These are phyloP conservation scores for Suncus etruscus DNA, from an alignment of 2,113 vertebrate species.

Conservation along the genomic window DNA sequence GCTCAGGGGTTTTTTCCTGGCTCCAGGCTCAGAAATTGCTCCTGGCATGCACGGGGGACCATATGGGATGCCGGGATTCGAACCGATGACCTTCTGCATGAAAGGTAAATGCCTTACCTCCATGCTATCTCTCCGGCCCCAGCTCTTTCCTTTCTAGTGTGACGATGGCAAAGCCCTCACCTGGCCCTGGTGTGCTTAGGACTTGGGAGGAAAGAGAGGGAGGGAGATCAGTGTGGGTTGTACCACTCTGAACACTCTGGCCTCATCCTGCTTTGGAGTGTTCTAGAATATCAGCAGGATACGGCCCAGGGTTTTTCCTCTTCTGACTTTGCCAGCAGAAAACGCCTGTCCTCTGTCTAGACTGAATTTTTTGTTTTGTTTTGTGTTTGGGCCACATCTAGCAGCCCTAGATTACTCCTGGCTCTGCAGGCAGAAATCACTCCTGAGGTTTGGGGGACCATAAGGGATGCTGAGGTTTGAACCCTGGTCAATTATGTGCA, in stretches of 20 bases:
- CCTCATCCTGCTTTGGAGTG: conserved; percentile 78
- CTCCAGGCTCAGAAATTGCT: too few relatives aligned
- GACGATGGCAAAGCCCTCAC: conserved; percentile 23
- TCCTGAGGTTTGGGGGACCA: too few relatives aligned
- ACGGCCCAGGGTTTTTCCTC: conserved; percentile 62
- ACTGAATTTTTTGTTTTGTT: background rate
- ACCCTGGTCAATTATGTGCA: too few relatives aligned
- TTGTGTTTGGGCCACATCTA: too few relatives aligned
- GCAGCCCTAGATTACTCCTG: too few relatives aligned
- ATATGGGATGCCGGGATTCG: too few relatives aligned
- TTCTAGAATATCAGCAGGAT: conserved; percentile 77
- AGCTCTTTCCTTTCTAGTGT: conserved; percentile 27
- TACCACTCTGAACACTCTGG: conserved; percentile 5
- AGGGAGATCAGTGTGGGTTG: background rate
- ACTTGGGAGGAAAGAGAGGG: conserved; percentile 57
- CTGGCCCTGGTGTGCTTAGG: conserved; percentile 58
- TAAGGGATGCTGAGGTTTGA: too few relatives aligned
- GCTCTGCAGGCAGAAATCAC: too few relatives aligned
- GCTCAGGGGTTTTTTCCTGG: too few relatives aligned
- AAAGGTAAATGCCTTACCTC: too few relatives aligned
- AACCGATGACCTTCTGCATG: too few relatives aligned
- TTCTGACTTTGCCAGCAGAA: conserved; percentile 55
- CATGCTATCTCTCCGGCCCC: background rate
- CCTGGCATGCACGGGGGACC: too few relatives aligned
- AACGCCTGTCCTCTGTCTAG: conserved; percentile 63